These are phyloP conservation scores for Macrotrachela quadricornifera DNA, from an alignment of 1,140 invertebrate genomes.

Conservation along the genomic window DNA sequence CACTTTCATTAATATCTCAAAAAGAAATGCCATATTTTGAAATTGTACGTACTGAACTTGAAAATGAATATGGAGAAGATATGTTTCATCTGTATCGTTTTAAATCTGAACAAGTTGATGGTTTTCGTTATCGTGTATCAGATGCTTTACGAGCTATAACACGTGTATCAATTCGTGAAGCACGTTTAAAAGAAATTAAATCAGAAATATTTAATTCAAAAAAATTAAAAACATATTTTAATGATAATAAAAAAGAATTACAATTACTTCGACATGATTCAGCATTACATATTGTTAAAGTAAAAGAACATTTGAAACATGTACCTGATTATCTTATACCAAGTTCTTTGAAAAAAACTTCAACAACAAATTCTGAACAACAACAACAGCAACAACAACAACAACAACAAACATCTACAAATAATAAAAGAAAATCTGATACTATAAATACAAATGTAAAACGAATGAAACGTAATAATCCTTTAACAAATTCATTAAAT, in stretches of 20 bases:
- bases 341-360: not conserved
- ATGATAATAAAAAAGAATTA: constrained; percentile 5
- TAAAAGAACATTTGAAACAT: constrained; percentile 4
- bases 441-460: too few relatives aligned
- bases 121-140: constrained; percentile 67
- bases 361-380: too few relatives aligned
- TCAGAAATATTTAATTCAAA: constrained; percentile 73
- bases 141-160: constrained; percentile 86
- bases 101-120: constrained; percentile 77
- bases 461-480: too few relatives aligned
- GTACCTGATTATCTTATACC: constrained; percentile 8
- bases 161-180: constrained; percentile 67
- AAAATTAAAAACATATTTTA: constrained; percentile 51
- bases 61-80: too few relatives aligned
- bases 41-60: too few relatives aligned
- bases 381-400: too few relatives aligned
- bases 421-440: too few relatives aligned
- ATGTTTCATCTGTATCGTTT: constrained; percentile 21
- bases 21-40: too few relatives aligned
- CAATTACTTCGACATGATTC: constrained; percentile 5
- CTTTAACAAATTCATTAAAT: too few relatives aligned
- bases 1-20: too few relatives aligned
- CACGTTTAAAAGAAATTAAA: constrained; percentile 81
- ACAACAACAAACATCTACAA: too few relatives aligned
- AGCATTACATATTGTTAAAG: constrained; percentile 2